Base-by-base conservation (phyloP, 2,888 invertebrate genomes). In the Yponomeuta sedellus region DNA sequence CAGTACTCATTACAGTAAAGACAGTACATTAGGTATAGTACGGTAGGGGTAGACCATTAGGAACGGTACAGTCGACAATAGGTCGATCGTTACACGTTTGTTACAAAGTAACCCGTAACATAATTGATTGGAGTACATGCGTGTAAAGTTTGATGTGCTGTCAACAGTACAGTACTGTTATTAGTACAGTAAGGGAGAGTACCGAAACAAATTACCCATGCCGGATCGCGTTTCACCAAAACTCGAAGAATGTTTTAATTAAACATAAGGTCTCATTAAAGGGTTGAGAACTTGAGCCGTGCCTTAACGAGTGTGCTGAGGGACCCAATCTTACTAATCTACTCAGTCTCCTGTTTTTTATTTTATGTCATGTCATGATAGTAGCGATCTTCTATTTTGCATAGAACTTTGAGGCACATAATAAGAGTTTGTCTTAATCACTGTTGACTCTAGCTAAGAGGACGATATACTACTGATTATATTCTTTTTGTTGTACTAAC, bases 231-330 rank as follows among this genome's bases (percentile, higher is more conserved):
- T 34, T 57, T 57, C 64, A 65, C 59, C 39, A 10, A 65, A 65
- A 25, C 73, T 68, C 77, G 79, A 80, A 77, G 77, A 72, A 73
- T 75, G 75, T 76, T 75, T 77, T 77, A 75, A 77, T 76, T 74
- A 78, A 78, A 80, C 77, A 77, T 77, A 78, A 81, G 76, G 74
- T 77, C 75, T 80, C 83, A 82, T 86, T 85, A 86, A 77, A 81
- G 86, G 85, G 85, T 84, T 84, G 82, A 82, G 66, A 64, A 57
- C 66, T 52, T 52, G 77, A 78, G 79, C 77, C 78, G 75, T 79
- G 77, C 77, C 77, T 80, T 82, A 86, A 86, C 83, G 80, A 85
- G 81, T 70, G 11, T 19, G 71, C 72, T 70, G 75, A 82, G 81
- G 76, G 81, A 11, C 61, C 76, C 77, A 75, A 52, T 16, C 16